Evolutionary conservation across 2,888 invertebrate genomes (phyloP).

Genomic region (Busseola fusca): DNA sequence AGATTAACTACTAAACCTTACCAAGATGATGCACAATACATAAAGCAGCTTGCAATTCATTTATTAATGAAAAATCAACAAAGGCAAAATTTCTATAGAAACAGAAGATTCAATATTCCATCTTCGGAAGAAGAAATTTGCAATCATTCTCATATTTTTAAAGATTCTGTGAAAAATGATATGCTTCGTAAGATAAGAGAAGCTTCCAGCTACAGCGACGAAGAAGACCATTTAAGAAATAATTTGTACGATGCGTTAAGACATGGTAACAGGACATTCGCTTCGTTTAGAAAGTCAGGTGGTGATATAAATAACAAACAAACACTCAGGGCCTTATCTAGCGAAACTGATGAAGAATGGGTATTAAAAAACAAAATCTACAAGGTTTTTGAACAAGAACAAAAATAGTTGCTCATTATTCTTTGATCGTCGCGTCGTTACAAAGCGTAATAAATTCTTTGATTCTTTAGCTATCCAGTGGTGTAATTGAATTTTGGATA

Average conservation of each 20-base stretch:
- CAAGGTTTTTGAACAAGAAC: slow-evolving; percentile 37
- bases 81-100: slow-evolving; percentile 4
- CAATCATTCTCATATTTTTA: neutral
- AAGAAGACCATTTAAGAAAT: slow-evolving; percentile 36
- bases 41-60: slow-evolving; percentile 7
- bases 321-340: neutral
- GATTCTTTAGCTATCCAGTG: no score
- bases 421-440: no score
- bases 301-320: neutral
- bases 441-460: no score
- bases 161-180: slow-evolving; percentile 10
- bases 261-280: slow-evolving; percentile 39
- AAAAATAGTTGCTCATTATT: neutral
- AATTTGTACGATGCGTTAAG: slow-evolving; percentile 43
- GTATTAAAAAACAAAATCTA: slow-evolving; percentile 51
- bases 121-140: slow-evolving; percentile 19
- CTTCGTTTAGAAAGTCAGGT: slow-evolving; percentile 2
- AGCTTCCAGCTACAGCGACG: slow-evolving; percentile 47
- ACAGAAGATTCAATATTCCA: slow-evolving; percentile 18
- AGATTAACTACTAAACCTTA: neutral
- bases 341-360: slow-evolving; percentile 44
- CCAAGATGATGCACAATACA: slow-evolving; percentile 9
- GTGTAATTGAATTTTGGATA: no score
- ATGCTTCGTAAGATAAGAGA: slow-evolving; percentile 33
- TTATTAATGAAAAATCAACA: slow-evolving; percentile 16